Conservation (phyloP, 2,113 vertebrate genomes). For the Melanerpes aurifrons region DNA sequence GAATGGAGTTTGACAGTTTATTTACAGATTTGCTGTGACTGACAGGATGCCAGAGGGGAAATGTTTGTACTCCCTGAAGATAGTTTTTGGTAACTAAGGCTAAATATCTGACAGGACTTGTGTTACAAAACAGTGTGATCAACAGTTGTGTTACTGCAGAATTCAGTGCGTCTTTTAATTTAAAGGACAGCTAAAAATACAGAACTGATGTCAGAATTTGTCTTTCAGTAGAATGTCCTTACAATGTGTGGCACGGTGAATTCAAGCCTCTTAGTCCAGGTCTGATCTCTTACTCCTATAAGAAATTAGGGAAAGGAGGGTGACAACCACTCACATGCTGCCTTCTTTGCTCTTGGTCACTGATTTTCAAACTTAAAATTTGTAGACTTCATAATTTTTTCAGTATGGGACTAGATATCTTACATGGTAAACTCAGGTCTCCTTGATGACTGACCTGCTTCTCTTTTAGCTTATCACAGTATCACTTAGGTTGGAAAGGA, state of each 20-base stretch:
- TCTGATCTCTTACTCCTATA: neutral
- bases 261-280: neutral
- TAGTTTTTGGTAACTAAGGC: constrained; percentile 68
- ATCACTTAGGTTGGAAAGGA: no score
- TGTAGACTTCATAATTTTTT: constrained; percentile 28
- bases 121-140: constrained; percentile 42
- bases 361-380: neutral
- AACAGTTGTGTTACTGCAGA: constrained; percentile 40
- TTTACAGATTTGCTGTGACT: constrained; percentile 74
- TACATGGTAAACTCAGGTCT: neutral
- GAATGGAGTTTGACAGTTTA: constrained; percentile 74
- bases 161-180: constrained; percentile 11
- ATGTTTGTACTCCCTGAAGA: constrained; percentile 73
- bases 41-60: constrained; percentile 73
- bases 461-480: neutral
- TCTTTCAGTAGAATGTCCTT: neutral
- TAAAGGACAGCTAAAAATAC: constrained; percentile 34
- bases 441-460: neutral
- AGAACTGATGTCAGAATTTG: neutral
- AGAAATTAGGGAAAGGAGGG: neutral
- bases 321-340: neutral
- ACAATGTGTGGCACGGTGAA: neutral
- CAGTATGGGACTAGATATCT: neutral
- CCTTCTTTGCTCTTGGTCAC: neutral
- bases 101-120: constrained; percentile 71